These are phyloP conservation scores for Ormyrus labotus DNA, from an alignment of 2,888 invertebrate species.

Conservation along the genomic window DNA sequence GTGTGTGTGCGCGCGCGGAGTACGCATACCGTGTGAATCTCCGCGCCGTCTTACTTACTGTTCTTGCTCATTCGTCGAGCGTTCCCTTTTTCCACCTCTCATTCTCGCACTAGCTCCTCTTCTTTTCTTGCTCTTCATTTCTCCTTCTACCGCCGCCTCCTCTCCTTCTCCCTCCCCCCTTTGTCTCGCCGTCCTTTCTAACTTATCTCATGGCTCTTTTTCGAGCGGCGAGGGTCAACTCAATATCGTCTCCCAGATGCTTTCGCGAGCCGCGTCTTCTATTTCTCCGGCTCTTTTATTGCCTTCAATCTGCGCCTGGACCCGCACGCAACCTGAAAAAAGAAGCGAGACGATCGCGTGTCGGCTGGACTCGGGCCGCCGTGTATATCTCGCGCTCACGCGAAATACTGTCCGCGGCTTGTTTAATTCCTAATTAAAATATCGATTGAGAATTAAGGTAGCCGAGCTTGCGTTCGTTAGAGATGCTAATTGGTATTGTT, in stretches of 20 bases:
- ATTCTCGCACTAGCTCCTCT: not conserved
- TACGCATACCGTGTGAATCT: slow-evolving; percentile 59
- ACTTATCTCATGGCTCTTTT: not conserved
- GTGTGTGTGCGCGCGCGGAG: not conserved
- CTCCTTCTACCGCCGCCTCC: not conserved
- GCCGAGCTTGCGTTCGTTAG: too few species aligned
- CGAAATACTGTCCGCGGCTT: too few species aligned
- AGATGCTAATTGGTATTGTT: too few species aligned
- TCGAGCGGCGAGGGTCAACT: not conserved
- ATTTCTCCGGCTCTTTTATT: not conserved
- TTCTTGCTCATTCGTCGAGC: slow-evolving; percentile 49
- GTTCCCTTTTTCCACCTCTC: slow-evolving; percentile 45
- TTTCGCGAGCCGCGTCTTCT: not conserved
- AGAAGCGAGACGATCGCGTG: too few species aligned
- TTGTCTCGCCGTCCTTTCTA: not conserved
- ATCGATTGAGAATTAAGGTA: too few species aligned
- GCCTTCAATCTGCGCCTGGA: not conserved
- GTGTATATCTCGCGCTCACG: too few species aligned
- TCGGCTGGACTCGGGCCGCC: too few species aligned
- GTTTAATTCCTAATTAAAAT: too few species aligned
- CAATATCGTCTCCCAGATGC: not conserved
- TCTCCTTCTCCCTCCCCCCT: not conserved
- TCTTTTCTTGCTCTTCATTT: not conserved
- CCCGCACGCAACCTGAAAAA: too few species aligned
- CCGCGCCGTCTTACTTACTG: slow-evolving; percentile 56